Conservation (phyloP, 1,140 invertebrate genomes). For the Eueides isabella region DNA sequence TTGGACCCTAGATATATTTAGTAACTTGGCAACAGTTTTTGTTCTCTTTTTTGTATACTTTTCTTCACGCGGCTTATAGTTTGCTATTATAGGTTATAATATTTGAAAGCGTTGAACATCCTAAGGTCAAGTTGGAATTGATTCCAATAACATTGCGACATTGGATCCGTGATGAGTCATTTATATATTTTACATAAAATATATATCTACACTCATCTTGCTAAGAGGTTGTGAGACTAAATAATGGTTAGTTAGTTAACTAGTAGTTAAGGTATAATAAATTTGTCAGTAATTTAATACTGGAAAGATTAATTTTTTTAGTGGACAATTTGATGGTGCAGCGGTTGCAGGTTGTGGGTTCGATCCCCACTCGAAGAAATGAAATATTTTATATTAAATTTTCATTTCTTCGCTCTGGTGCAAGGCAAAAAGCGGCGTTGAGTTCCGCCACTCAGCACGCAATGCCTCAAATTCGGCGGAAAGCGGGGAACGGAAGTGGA, state of each 20-base stretch:
- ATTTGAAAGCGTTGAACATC: constrained; percentile 9
- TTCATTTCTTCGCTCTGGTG: no score
- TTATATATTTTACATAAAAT: background rate
- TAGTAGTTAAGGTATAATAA: no score
- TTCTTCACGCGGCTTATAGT: background rate
- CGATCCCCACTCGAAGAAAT: no score
- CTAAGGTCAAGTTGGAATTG: constrained; percentile 7
- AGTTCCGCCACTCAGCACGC: no score
- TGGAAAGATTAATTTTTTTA: background rate
- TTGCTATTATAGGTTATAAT: background rate
- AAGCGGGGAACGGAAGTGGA: no score
- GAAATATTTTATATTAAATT: no score
- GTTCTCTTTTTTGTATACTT: background rate
- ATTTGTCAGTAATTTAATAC: no score
- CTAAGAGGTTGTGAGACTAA: background rate
- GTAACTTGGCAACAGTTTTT: background rate
- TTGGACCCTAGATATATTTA: background rate
- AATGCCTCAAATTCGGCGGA: no score
- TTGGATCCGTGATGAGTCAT: background rate
- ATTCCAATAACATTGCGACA: constrained; percentile 7
- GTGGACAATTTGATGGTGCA: no score
- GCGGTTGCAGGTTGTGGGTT: no score
- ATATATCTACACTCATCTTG: background rate
- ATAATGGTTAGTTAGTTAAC: no score
- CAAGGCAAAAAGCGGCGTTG: no score